Evolutionary conservation across 1,140 invertebrate species (phyloP).

Genomic region (Zaprionus ghesquierei): DNA sequence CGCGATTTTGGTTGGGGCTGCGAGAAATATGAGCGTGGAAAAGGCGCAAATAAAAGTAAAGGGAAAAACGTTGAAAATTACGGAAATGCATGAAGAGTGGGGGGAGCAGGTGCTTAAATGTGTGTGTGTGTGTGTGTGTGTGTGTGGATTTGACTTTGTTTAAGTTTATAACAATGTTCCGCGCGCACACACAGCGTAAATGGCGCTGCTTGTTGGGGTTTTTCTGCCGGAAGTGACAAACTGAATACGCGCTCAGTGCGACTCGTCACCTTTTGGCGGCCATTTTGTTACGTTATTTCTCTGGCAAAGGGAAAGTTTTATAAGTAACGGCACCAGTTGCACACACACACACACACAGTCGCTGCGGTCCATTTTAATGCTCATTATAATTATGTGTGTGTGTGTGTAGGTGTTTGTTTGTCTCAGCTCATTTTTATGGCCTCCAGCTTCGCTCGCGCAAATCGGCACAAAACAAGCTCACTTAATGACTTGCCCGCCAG

Average conservation of each 20-base stretch:
- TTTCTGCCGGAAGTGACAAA: conserved; percentile 41
- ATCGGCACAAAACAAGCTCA: conserved; percentile 76
- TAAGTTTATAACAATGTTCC: conserved; percentile 38
- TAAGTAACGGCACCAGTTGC: conserved; percentile 37
- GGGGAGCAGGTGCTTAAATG: conserved; percentile 15
- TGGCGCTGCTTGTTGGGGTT: conserved; percentile 8
- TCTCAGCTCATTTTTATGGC: conserved; percentile 65
- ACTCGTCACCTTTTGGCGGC: conserved; percentile 9
- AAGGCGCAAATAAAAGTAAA: conserved; percentile 64
- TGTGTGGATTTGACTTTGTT: conserved; percentile 36
- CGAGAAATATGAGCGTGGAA: conserved; percentile 61
- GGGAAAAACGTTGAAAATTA: conserved; percentile 64
- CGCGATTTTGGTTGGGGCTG: conserved; percentile 23
- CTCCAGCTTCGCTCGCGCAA: conserved; percentile 39
- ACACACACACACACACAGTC: too few relatives aligned
- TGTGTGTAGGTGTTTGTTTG: conserved; percentile 28
- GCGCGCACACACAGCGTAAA: conserved; percentile 20
- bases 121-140: conserved; percentile 12
- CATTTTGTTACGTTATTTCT: conserved; percentile 40
- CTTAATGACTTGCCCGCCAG: conserved; percentile 74
- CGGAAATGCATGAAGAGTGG: conserved; percentile 53
- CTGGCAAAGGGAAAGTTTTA: conserved; percentile 21
- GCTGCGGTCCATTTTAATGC: conserved; percentile 66
- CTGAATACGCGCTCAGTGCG: conserved; percentile 37
- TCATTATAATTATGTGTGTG: conserved; percentile 66